Percentiles rank a stretch among this genome's conserved stretches.
Conservation (phyloP, 2,888 invertebrate species). For the Tipula confusa region DNA sequence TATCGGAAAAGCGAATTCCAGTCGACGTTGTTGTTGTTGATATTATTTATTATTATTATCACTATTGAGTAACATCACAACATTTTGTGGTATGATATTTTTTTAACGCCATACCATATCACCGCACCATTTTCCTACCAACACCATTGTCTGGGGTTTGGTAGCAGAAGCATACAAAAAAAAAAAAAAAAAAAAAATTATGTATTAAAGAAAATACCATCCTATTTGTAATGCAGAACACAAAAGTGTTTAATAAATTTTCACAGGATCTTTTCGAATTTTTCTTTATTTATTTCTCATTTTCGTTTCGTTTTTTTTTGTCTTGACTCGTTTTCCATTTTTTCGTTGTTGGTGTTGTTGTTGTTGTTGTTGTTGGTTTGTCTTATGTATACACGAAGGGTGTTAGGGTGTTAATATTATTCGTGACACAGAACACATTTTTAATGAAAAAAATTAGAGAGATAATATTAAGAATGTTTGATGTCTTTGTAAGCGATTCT, state of each 20-base stretch:
- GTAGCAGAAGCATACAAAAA: neutral
- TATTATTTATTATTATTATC: conserved; percentile 3
- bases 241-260: conserved; percentile 25
- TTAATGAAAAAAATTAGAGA: conserved; percentile 25
- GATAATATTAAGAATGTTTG: conserved; percentile 25
- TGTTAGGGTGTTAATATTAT: conserved; percentile 25
- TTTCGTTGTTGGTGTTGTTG: neutral
- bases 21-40: neutral
- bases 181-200: neutral
- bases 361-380: neutral
- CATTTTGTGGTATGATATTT: neutral
- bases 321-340: neutral
- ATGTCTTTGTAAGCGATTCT: conserved; percentile 9
- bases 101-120: neutral
- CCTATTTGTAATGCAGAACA: conserved; percentile 20
- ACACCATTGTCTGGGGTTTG: neutral
- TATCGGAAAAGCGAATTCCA: neutral
- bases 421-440: conserved; percentile 25
- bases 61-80: conserved; percentile 6
- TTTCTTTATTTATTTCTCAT: conserved; percentile 25
- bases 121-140: neutral
- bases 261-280: conserved; percentile 25
- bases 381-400: no score
- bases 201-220: conserved; percentile 25
- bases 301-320: neutral